phyloP scores from a whole-genome alignment of 2,113 vertebrate species.

The Sminthopsis crassicaudata region DNA sequence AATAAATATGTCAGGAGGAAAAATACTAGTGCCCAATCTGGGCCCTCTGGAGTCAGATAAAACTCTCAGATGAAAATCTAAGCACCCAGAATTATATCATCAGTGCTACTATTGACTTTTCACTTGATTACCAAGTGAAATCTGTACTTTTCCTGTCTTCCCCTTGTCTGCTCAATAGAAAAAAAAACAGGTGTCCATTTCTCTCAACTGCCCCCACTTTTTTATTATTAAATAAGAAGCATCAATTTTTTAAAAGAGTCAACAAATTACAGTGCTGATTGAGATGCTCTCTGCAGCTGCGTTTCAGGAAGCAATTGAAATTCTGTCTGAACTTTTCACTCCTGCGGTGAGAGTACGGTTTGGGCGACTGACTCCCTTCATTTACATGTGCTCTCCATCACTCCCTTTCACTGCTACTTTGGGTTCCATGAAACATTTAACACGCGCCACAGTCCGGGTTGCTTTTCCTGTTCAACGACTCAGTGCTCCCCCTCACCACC shows the following conservation, averaged over 20 bases:
- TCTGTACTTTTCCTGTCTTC: neutral
- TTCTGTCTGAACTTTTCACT: neutral
- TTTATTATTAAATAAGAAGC: slow-evolving; percentile 21
- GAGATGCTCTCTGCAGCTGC: neutral
- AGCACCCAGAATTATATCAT: slow-evolving; percentile 3
- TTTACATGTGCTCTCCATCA: neutral
- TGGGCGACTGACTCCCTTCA: neutral
- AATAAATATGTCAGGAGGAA: neutral
- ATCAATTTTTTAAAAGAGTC: slow-evolving; percentile 23
- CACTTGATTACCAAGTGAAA: neutral
- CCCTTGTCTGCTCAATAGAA: neutral
- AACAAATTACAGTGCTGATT: neutral
- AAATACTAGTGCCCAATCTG: slow-evolving; percentile 1
- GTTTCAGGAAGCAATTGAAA: neutral
- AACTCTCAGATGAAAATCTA: neutral
- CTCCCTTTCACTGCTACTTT: neutral
- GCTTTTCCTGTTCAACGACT: neutral
- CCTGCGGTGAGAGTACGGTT: neutral
- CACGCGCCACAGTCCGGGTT: neutral
- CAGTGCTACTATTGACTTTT: neutral
- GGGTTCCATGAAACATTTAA: neutral
- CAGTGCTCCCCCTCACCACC: neutral
- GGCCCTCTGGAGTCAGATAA: neutral
- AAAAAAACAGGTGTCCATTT: neutral
- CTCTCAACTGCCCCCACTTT: neutral